Conservation (phyloP, 2,888 invertebrate species). For the Physocephala rufipes region DNA sequence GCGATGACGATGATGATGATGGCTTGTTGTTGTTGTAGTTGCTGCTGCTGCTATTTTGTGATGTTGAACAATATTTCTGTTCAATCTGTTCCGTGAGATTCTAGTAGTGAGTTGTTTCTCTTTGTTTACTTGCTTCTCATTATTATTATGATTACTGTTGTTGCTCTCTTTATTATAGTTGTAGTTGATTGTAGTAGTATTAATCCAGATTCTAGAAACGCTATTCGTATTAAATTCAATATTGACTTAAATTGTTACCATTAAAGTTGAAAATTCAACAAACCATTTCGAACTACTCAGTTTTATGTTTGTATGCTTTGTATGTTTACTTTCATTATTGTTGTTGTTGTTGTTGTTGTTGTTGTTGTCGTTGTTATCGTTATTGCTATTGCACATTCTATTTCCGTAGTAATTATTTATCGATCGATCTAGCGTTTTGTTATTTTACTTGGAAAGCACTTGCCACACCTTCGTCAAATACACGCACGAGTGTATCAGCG, state of each 20-base stretch:
- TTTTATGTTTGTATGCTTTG: neutral
- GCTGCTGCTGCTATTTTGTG: neutral
- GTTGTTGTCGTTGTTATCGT: neutral
- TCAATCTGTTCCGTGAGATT: neutral
- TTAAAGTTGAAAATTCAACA: conserved; percentile 16
- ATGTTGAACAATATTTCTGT: neutral
- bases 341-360: neutral
- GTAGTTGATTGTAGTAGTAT: no score
- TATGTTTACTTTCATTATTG: neutral
- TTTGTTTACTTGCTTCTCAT: neutral
- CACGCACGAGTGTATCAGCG: no score
- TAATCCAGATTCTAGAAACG: no score
- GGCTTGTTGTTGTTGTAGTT: neutral
- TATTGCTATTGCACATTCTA: neutral
- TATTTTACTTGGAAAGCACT: neutral
- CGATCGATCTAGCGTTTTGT: neutral
- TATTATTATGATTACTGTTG: neutral
- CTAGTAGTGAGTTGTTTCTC: neutral
- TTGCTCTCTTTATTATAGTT: neutral
- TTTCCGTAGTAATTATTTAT: conserved; percentile 4
- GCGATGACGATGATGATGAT: neutral
- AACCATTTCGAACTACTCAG: neutral
- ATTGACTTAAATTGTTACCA: conserved; percentile 22
- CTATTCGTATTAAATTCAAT: neutral
- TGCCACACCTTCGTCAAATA: no score